phyloP scores from a whole-genome alignment of 2,888 invertebrate genomes.

The Ferrisia virgata region DNA sequence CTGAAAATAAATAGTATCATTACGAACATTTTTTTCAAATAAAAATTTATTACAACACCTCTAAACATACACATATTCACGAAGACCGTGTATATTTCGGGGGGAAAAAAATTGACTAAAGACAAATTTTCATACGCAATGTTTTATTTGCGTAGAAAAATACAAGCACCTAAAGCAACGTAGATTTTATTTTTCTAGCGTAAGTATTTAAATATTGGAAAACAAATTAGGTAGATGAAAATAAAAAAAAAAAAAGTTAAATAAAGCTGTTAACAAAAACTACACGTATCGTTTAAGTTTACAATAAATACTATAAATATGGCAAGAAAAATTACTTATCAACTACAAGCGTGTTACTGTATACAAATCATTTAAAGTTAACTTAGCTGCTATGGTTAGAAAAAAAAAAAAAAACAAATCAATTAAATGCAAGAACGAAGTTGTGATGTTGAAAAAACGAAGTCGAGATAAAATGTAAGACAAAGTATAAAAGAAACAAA shows the following conservation, averaged over 20 bases:
- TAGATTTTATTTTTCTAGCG: background rate
- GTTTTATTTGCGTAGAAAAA: constrained; percentile 6
- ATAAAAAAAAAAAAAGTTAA: background rate
- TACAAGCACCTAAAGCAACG: constrained; percentile 20
- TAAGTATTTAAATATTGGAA: background rate
- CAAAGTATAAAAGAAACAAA: background rate
- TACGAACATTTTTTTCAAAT: background rate
- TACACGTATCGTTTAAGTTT: background rate
- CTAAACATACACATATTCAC: background rate
- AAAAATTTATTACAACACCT: background rate
- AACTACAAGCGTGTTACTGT: constrained; percentile 1
- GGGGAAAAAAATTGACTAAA: background rate
- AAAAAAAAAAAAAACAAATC: background rate
- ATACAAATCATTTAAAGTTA: background rate
- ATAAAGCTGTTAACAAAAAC: background rate
- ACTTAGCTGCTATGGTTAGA: background rate
- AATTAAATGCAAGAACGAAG: background rate
- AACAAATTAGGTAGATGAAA: background rate
- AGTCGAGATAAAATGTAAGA: background rate
- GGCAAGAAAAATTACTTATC: constrained; percentile 25
- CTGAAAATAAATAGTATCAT: background rate
- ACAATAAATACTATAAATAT: constrained; percentile 23
- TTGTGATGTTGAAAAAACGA: background rate
- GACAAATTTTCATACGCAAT: background rate
- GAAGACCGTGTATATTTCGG: background rate